Base-by-base conservation (phyloP, 2,888 invertebrate species). In the Aphidius colemani region DNA sequence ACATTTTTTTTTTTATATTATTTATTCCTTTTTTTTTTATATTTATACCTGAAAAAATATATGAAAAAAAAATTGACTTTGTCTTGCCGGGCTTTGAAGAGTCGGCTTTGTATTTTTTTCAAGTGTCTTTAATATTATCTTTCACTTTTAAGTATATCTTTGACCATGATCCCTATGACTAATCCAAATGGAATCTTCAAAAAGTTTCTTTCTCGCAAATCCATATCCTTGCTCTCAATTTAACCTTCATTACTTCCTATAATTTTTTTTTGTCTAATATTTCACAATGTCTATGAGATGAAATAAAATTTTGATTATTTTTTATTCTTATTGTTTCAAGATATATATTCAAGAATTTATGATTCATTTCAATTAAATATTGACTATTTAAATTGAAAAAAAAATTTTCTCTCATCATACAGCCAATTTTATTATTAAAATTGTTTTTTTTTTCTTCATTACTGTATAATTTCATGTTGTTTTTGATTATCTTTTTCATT, bases 161-260 rank as follows among this genome's bases (percentile, higher is more conserved):
- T 60, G 59, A 59, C 61, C 59, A 64, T 59, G 64, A 45, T 64
- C n/a, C 64, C 53, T 45, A 63, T 69, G 74, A 74, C 70, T 73
- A 75, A 75, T 76, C 71, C 70, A 64, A 67, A 51, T 66, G 74
- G 77, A 76, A 78, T 78, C 76, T 77, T 72, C 71, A 71, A 71
- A 75, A 73, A 73, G 69, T 68, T 68, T 65, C 71, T 69, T 69
- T 69, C 66, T 68, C 64, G 68, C 65, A 63, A 66, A 69, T 64
- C 60, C 30, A 30, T 30, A 30, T 30, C 30, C 30, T 5, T 30
- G 30, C 3, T 30, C 30, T 30, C 30, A 30, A 30, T 30, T 30
- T 30, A 4, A 30, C 30, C 59, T 56, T 39, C 50, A 59, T 56
- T 50, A 51, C 61, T 57, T 55, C 57, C 49, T 43, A 43, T 55